Base-by-base conservation (phyloP, 2,888 invertebrate species). In the Teleiodes luculella region DNA sequence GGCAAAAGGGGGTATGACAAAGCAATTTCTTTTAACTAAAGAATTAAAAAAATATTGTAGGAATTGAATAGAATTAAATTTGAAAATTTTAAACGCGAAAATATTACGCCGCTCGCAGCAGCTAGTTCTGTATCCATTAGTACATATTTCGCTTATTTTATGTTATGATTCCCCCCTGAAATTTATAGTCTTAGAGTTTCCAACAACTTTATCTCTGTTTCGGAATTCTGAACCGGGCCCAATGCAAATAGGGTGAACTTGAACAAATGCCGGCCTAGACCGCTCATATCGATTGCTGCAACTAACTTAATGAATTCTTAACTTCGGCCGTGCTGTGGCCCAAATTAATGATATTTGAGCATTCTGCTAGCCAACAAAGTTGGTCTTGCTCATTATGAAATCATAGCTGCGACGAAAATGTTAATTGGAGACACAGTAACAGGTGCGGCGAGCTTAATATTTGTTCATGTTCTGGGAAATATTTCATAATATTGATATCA, bases 211-310 rank as follows among this genome's bases (percentile, higher is more conserved):
- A 71, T 57, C 58, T 72, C 72, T 66, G 54, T 31, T 48, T 59
- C 59, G 59, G 58, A 67, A 63, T 59, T 63, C 58, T 20, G 61
- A 67, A 69, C 64, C 64, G 64, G 61, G 65, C 69, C 66, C 73
- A 72, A 76, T 73, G 70, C 71, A 70, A 72, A 76, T 70, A 66
- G 67, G 65, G 62, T 68, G 63, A 74, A 76, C 71, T 77, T 78
- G 67, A 71, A 67, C 71, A 68, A 72, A 67, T 70, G 72, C 71
- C 65, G 64, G 66, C 64, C 68, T 46, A 62, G 57, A 54, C 60
- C 66, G 60, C 65, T 66, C 61, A 59, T 76, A 79, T 79, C 68
- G 78, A 76, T 74, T 74, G 65, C 67, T 61, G 67, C 66, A 63
- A 61, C 62, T 55, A 63, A 59, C 61, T 60, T 60, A 55, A 57